Conservation (phyloP, 1,140 invertebrate genomes). For the Neodiprion virginianus region DNA sequence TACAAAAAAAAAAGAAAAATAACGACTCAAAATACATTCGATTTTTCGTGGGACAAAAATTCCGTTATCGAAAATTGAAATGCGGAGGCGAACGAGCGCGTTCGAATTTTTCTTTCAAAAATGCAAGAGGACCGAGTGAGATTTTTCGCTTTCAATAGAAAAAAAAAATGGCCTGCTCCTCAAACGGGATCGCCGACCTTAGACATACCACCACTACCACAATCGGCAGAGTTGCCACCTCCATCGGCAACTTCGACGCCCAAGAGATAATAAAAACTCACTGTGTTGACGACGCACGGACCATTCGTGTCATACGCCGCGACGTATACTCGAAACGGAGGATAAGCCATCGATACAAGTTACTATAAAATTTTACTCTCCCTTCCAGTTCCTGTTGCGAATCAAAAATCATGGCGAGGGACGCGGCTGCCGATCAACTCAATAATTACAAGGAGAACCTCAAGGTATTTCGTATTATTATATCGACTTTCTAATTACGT, state of each 20-base stretch:
- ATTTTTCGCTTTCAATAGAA: too few species aligned
- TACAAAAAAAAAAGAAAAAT: too few species aligned
- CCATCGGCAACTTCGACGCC: neutral
- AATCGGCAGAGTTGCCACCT: neutral
- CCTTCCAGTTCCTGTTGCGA: neutral
- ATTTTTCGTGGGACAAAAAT: too few species aligned
- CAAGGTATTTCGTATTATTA: conserved; percentile 59
- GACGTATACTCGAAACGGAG: neutral
- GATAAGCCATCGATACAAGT: neutral
- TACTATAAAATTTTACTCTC: neutral
- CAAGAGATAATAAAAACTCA: neutral
- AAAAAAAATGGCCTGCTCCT: neutral
- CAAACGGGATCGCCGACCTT: neutral
- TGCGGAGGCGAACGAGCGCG: too few species aligned
- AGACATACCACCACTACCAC: neutral
- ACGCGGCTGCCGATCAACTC: conserved; percentile 74
- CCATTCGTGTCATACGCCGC: conserved; percentile 4
- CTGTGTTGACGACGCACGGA: neutral
- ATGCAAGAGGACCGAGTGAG: too few species aligned
- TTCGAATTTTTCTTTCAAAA: too few species aligned
- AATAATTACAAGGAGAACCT: conserved; percentile 69
- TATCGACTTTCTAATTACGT: too few species aligned
- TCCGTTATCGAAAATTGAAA: too few species aligned
- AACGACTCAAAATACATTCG: too few species aligned
- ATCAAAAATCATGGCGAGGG: conserved; percentile 52